Evolutionary conservation across 2,797 vertebrate genomes (phyloP).

Genomic region (Phalloptychus januarius): DNA sequence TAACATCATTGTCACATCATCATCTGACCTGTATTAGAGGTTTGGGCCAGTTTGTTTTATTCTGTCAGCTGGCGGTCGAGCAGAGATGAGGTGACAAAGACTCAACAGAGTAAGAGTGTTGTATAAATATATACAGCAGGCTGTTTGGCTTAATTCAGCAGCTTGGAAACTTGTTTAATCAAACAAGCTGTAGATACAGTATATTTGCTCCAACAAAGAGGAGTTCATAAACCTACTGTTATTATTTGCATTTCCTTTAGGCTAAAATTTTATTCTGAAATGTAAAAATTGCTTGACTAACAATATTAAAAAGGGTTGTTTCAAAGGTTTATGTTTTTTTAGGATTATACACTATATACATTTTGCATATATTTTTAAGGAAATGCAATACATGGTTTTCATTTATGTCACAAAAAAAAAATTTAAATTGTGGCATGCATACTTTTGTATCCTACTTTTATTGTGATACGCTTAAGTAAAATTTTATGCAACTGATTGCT

Average conservation of each 20-base stretch:
- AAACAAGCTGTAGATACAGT: neutral
- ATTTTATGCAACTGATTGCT: neutral
- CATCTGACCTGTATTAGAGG: slow-evolving; percentile 71
- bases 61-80: slow-evolving; percentile 56
- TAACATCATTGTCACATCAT: slow-evolving; percentile 63
- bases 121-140: neutral
- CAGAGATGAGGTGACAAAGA: slow-evolving; percentile 52
- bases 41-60: slow-evolving; percentile 66
- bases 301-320: neutral
- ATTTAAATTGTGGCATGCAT: neutral
- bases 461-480: neutral
- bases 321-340: too few species aligned
- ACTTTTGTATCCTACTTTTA: neutral
- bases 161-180: slow-evolving; percentile 9
- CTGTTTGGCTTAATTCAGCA: neutral
- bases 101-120: slow-evolving; percentile 28
- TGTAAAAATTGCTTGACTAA: neutral
- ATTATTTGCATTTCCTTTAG: neutral
- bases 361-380: neutral
- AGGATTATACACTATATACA: too few species aligned
- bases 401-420: neutral
- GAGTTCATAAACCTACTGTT: neutral
- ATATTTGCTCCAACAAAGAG: neutral
- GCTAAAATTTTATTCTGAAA: neutral
- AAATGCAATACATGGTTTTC: neutral